phyloP scores from a whole-genome alignment of 2,797 vertebrate species.

The Sternotherus odoratus region DNA sequence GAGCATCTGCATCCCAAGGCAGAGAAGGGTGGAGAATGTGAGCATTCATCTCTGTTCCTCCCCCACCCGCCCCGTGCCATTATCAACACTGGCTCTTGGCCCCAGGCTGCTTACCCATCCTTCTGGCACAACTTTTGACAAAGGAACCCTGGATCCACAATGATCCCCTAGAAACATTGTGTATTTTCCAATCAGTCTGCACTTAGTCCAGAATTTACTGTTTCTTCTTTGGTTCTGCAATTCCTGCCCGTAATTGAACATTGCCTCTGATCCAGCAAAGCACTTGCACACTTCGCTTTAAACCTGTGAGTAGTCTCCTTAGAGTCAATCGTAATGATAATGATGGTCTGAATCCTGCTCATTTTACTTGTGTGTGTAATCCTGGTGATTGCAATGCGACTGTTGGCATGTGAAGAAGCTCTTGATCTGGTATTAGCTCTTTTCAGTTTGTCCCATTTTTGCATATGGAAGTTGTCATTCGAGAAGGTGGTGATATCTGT shows the following conservation, averaged over 20 bases:
- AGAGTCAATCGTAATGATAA: not conserved
- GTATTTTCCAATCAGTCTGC: slow-evolving; percentile 5
- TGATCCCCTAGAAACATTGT: not conserved
- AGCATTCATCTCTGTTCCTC: not conserved
- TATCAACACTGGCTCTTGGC: not conserved
- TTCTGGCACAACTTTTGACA: not conserved
- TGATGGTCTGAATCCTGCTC: not conserved
- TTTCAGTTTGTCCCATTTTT: not conserved
- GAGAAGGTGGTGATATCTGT: not conserved
- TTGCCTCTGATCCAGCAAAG: not conserved
- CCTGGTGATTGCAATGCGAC: not conserved
- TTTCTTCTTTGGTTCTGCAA: not conserved
- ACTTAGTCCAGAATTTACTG: not conserved
- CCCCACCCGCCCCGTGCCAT: not conserved
- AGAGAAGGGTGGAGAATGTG: not conserved
- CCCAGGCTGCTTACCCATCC: not conserved
- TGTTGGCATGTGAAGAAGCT: not conserved
- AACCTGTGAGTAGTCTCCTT: not conserved
- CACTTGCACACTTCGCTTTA: not conserved
- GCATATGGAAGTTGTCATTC: not conserved
- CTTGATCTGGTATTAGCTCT: not conserved
- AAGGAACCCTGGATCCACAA: not conserved
- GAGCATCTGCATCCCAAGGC: not conserved
- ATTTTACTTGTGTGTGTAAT: not conserved
- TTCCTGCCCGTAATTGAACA: not conserved